A percentile compares a stretch with the other conserved stretches of the same genome.
phyloP scores from a whole-genome alignment of 2,797 vertebrate species.

The Corythornis leucogaster region DNA sequence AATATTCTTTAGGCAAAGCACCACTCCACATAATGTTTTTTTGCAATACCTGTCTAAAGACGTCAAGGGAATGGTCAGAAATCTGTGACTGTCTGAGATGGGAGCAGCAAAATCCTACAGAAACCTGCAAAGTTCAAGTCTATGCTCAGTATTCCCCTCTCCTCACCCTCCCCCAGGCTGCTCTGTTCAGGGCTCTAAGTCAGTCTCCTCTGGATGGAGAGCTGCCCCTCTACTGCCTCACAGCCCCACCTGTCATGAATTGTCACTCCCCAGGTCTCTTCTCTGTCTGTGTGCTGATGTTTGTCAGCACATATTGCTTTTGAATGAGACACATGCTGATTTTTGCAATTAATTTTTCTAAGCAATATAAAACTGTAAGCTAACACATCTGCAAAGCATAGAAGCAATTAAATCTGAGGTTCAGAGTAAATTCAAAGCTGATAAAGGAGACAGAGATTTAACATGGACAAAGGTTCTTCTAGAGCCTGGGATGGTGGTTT shows the following conservation, averaged over 20 bases:
- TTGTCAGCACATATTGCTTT: not conserved
- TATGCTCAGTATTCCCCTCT: accelerated
- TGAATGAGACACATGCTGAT: not conserved
- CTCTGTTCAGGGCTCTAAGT: not conserved
- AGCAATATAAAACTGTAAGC: not conserved
- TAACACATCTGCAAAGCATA: not conserved
- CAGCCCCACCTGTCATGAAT: not conserved
- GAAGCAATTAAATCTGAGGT: not conserved
- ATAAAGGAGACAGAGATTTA: not conserved
- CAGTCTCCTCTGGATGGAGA: not conserved
- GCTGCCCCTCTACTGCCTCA: not conserved
- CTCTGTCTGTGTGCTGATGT: not conserved
- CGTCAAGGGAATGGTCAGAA: not conserved
- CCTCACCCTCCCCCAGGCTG: not conserved
- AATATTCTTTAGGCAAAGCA: not conserved
- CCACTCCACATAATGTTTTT: not conserved
- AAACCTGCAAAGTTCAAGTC: not conserved
- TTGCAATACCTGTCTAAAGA: not conserved
- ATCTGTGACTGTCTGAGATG: not conserved
- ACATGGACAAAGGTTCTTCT: not conserved
- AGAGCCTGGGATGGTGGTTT: not conserved
- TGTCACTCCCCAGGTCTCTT: not conserved
- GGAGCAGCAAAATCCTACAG: not conserved
- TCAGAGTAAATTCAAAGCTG: not conserved
- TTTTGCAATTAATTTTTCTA: not conserved